Percentiles rank a stretch among this genome's conserved stretches.
Evolutionary conservation across 2,797 vertebrate genomes (phyloP).

Genomic region (Enteromius viviparus): DNA sequence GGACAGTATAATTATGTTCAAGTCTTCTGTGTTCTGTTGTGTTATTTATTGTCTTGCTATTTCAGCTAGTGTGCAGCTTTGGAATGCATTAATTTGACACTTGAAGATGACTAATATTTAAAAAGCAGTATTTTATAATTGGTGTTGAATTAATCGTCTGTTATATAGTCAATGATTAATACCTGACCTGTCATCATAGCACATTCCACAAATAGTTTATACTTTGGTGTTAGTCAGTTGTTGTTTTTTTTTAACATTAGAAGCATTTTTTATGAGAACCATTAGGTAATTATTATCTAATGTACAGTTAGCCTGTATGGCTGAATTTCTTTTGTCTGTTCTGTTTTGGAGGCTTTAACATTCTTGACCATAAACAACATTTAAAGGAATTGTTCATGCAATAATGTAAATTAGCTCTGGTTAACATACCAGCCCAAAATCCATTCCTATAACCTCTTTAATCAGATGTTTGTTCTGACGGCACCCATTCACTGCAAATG

Average conservation of each 20-base stretch:
- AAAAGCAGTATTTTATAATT: conserved; percentile 12
- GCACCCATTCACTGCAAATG: not conserved
- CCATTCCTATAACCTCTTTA: not conserved
- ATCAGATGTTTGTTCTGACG: not conserved
- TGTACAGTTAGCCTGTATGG: not conserved
- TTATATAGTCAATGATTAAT: conserved; percentile 19
- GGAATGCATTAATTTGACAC: conserved; percentile 1
- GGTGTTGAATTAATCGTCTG: not conserved
- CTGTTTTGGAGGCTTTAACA: not conserved
- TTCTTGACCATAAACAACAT: not conserved
- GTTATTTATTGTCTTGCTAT: not conserved
- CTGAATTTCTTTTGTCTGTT: not conserved
- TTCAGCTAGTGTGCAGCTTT: not conserved
- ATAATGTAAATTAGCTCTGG: not conserved
- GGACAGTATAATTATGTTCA: conserved; percentile 3
- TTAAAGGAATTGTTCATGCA: not conserved
- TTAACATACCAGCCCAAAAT: not conserved
- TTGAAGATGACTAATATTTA: conserved; percentile 15
- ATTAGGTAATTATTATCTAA: not conserved
- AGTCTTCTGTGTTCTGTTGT: not conserved
- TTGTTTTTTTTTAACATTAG: not conserved
- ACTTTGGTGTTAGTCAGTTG: not conserved
- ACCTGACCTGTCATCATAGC: not conserved
- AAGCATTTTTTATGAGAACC: not conserved
- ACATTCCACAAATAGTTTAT: not conserved